Evolutionary conservation across 2,113 vertebrate species (phyloP), one percentile per base, ranked within the genome.

Genomic region (Tetrax tetrax): DNA sequence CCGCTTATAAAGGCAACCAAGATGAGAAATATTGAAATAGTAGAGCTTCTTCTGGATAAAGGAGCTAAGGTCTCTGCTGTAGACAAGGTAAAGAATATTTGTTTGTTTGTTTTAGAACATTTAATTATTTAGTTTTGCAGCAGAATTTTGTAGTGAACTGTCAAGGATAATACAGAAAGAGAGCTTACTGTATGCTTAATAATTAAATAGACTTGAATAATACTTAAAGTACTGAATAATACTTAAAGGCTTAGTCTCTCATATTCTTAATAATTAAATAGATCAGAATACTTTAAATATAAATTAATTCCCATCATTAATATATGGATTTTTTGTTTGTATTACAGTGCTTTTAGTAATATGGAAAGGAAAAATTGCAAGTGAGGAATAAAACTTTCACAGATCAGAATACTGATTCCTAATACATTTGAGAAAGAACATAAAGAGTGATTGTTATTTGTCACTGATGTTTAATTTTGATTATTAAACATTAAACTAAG

Each of bases 1-100:
- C 99, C 99, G 0, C 98, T 99, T 71, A 99, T 99, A 96, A 99
- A 99, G 97, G 99, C 99, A 57, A 99, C 99, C 66, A 99, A 99
- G 97, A 99, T 99, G 99, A 99, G 99, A 96, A 99, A 98, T 90
- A 99, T 99, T 91, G 99, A 99, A 92, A 98, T 99, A 51, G 99
- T 99, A 59, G 99, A 99, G 93, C 99, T 99, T 31, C 97, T 99
- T 91, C 97, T 99, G 72, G 99, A 99, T 95, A 99, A 99, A 98
- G 99, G 99, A 79, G 99, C 99, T 24, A 99, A 99, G 63, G 99
- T 99, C 84, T 99, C 99, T 80, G 99, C 99, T 33, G 93, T 99
- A 59, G 99, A 99, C 95, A 99, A 99, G 99, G 99, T 99, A 98
- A 96, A 89, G 56, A 50, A 9, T 68, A 56, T 61, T 86, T 83